A percentile compares a stretch with the other conserved stretches of the same genome.
Conservation (phyloP, 2,113 vertebrate species). For the Tiliqua scincoides region DNA sequence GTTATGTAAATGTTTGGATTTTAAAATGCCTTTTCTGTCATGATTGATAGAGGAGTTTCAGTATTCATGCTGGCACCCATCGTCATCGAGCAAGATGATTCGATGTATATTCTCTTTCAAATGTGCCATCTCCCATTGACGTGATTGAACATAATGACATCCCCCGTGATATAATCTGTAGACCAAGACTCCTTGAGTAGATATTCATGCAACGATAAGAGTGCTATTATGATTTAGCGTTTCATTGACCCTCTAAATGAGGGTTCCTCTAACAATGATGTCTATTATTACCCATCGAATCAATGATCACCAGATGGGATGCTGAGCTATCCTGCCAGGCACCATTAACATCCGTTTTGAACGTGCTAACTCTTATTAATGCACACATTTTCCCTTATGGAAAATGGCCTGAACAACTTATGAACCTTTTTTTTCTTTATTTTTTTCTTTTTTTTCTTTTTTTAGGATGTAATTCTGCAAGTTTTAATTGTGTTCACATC, state of each 20-base stretch:
- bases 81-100: slow-evolving; percentile 24
- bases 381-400: not conserved
- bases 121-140: slow-evolving; percentile 36
- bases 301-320: not conserved
- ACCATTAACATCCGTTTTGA: slow-evolving; percentile 5
- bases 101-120: slow-evolving; percentile 48
- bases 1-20: not conserved
- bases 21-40: not conserved
- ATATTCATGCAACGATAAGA: not conserved
- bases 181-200: not conserved
- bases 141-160: slow-evolving; percentile 1
- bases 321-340: not conserved
- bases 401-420: not conserved
- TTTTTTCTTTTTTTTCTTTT: not conserved
- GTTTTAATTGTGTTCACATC: not conserved
- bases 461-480: not conserved
- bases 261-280: not conserved
- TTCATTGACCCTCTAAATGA: not conserved
- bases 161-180: slow-evolving; percentile 24
- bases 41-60: not conserved
- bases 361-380: slow-evolving; percentile 16
- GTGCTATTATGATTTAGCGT: not conserved
- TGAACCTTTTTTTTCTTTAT: not conserved
- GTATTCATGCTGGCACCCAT: slow-evolving; percentile 28
- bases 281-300: not conserved